These are phyloP conservation scores for Cyclargus thomasi DNA, from an alignment of 1,140 invertebrate genomes.

Conservation along the genomic window DNA sequence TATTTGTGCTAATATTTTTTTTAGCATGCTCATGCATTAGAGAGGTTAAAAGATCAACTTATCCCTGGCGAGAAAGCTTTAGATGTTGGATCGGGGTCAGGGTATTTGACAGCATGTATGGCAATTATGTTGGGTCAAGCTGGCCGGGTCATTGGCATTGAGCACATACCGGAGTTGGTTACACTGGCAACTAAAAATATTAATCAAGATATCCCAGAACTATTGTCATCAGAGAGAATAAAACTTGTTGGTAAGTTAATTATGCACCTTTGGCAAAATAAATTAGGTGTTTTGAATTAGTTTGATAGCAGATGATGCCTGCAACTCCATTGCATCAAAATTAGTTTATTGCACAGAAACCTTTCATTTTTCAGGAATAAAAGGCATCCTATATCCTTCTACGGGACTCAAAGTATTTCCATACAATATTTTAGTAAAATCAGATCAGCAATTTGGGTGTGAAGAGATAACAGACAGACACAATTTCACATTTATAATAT, in stretches of 20 bases:
- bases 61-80: constrained; percentile 86
- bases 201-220: constrained; percentile 81
- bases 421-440: too few relatives aligned
- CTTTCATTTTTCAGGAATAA: too few relatives aligned
- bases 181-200: constrained; percentile 86
- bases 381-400: too few relatives aligned
- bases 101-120: constrained; percentile 97
- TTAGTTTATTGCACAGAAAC: too few relatives aligned
- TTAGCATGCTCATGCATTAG: constrained; percentile 94
- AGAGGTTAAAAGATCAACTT: constrained; percentile 90
- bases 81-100: constrained; percentile 97
- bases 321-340: too few relatives aligned
- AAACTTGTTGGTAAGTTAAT: constrained; percentile 80
- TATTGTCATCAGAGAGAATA: constrained; percentile 80
- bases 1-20: constrained; percentile 18
- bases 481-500: too few relatives aligned
- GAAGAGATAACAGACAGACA: too few relatives aligned
- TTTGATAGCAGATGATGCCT: too few relatives aligned
- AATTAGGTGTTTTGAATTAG: too few relatives aligned
- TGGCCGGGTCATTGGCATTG: constrained; percentile 89
- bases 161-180: constrained; percentile 93
- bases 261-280: too few relatives aligned
- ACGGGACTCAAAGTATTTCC: too few relatives aligned
- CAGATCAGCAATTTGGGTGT: too few relatives aligned
- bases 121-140: constrained; percentile 87